Base-by-base conservation (phyloP, 1,140 invertebrate genomes). In the Leucophenga varia region DNA sequence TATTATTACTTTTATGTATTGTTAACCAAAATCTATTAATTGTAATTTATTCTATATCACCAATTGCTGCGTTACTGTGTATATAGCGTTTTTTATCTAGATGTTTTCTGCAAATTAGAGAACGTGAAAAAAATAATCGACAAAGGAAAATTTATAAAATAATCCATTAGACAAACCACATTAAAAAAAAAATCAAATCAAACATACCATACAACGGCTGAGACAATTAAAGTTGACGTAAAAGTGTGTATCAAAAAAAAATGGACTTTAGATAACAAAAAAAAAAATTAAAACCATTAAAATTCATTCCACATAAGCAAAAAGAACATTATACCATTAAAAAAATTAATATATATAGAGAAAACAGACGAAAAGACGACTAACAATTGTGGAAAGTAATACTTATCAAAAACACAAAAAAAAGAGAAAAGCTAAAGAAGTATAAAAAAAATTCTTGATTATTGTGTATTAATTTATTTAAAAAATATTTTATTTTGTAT, bases 1-100 rank as follows among this genome's bases (percentile, higher is more conserved):
- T 67, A 65, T 67, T 65, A 63, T 65, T 67, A n/a, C n/a, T n/a
- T n/a, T n/a, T n/a, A n/a, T n/a, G 67, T 65, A 65, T 65, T 65
- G 63, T 65, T 65, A 65, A 67, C 63, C 61, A 65, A 65, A 65
- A 64, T 48, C 50, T 48, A 48, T 48, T 54, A 65, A 64, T 56
- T 54, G 53, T 57, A 20, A 64, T 64, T 60, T 63, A n/a, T n/a
- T n/a, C 55, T 52, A 64, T 64, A 63, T 65, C 63, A 57, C 43
- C 10, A 5, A 25, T 25, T 25, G 55, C 55, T 57, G 55, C 55
- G 63, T 61, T 63, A 67, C 55, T 64, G 55, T 64, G 61, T 65
- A 65, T 50, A 65, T 67, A 65, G 22, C 58, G 63, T 63, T 65
- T 65, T 65, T 65, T 67, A 65, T 65, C 63, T 65, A 67, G 63